Conservation (phyloP, 2,888 invertebrate species). For the Helleia helle region DNA sequence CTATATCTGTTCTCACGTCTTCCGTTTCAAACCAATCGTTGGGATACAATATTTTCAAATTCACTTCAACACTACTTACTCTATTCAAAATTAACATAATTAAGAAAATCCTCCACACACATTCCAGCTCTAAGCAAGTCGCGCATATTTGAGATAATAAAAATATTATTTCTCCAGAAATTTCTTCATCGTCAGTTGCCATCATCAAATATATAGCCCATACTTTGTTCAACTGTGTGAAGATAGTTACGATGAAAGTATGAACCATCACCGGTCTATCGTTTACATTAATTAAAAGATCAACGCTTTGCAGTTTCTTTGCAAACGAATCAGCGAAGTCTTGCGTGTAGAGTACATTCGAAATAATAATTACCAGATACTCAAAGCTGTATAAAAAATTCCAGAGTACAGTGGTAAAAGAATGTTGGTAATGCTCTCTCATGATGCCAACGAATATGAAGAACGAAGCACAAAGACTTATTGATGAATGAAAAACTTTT, state of each 20-base stretch:
- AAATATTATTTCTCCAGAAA: background rate
- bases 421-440: background rate
- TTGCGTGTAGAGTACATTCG: background rate
- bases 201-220: background rate
- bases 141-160: background rate
- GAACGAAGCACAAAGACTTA: background rate
- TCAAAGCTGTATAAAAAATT: background rate
- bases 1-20: background rate
- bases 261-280: background rate
- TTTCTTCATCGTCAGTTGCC: fast-evolving
- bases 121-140: background rate
- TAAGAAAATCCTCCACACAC: background rate
- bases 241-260: background rate
- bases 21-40: background rate
- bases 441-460: background rate
- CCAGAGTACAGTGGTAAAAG: background rate
- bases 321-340: background rate
- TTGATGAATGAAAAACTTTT: background rate
- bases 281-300: background rate
- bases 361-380: background rate
- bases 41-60: background rate
- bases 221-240: background rate
- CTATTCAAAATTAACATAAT: background rate
- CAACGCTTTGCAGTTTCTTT: background rate
- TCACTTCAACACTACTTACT: background rate